phyloP scores from a whole-genome alignment of 2,113 vertebrate genomes.

The Clarias batrachus region DNA sequence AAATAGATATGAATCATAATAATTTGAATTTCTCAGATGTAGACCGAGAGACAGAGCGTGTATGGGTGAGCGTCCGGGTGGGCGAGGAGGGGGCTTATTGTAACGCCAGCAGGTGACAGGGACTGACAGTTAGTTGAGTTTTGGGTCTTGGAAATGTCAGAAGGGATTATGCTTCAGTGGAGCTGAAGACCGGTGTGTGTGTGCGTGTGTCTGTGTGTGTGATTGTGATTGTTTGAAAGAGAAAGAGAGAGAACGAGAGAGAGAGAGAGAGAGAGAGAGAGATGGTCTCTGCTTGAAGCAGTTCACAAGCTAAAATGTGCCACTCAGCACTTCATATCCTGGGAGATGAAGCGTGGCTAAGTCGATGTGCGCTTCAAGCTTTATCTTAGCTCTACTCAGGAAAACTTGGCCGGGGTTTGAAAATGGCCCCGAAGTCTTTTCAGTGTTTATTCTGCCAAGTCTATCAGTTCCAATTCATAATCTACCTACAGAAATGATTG shows the following conservation, averaged over 20 bases:
- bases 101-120: slow-evolving; percentile 34
- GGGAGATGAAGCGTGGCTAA: slow-evolving; percentile 19
- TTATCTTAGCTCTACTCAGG: slow-evolving; percentile 5
- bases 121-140: slow-evolving; percentile 38
- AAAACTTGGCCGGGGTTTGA: not conserved
- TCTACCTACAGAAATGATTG: not conserved
- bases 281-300: slow-evolving; percentile 27
- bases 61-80: slow-evolving; percentile 22
- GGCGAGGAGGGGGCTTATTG: not conserved
- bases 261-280: not conserved
- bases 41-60: not conserved
- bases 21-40: not conserved
- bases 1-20: not conserved
- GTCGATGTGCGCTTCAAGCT: slow-evolving; percentile 9
- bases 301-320: slow-evolving; percentile 26
- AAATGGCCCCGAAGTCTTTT: not conserved
- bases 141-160: slow-evolving; percentile 37
- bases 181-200: not conserved
- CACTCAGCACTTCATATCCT: slow-evolving; percentile 31
- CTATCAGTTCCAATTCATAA: not conserved
- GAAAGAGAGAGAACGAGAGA: not conserved
- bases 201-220: slow-evolving; percentile 1
- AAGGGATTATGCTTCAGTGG: slow-evolving; percentile 30
- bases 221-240: not conserved
- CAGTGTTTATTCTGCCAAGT: not conserved